These are phyloP conservation scores for Lagria hirta DNA, from an alignment of 2,888 invertebrate genomes.

Conservation along the genomic window DNA sequence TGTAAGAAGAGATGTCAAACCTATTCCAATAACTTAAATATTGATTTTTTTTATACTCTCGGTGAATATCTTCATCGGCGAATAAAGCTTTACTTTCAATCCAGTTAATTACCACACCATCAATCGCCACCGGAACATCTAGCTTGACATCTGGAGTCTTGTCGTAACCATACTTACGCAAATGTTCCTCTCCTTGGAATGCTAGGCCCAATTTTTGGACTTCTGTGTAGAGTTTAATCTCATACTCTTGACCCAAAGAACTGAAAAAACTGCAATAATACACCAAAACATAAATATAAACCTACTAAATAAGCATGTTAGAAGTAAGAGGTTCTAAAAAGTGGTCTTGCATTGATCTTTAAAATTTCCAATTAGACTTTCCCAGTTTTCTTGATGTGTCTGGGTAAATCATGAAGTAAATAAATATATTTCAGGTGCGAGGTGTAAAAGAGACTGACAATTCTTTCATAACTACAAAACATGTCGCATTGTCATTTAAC, in stretches of 20 bases:
- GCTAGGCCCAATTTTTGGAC: conserved; percentile 62
- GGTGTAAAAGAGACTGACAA: too few species aligned
- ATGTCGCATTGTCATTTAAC: too few species aligned
- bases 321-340: too few species aligned
- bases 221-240: conserved; percentile 69
- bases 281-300: neutral
- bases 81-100: conserved; percentile 97
- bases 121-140: conserved; percentile 83
- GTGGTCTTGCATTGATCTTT: too few species aligned
- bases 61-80: conserved; percentile 81
- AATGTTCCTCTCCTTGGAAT: conserved; percentile 74
- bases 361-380: too few species aligned
- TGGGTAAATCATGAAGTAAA: too few species aligned
- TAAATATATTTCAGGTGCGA: too few species aligned
- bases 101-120: conserved; percentile 88
- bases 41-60: conserved; percentile 80
- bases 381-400: too few species aligned
- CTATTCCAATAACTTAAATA: conserved; percentile 87
- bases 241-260: conserved; percentile 83
- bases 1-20: too few species aligned
- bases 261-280: conserved; percentile 52
- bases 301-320: too few species aligned
- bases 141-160: conserved; percentile 94
- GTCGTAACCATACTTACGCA: conserved; percentile 83
- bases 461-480: too few species aligned